Conservation (phyloP, 2,888 invertebrate species). For the Dasypogon diadema region DNA sequence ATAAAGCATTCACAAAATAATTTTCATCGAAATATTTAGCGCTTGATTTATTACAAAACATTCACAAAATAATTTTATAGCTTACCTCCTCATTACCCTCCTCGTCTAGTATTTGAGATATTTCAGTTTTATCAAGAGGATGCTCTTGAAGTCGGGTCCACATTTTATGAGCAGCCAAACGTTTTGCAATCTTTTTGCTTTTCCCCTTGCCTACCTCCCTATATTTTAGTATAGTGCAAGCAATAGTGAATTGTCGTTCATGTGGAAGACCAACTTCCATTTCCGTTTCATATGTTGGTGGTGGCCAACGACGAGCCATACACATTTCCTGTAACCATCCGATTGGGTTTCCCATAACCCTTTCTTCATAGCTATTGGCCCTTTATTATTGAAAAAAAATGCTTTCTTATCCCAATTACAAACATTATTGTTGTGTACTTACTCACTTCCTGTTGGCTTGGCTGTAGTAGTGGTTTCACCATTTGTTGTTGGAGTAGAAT, state of each 20-base stretch:
- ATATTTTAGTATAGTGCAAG: constrained; percentile 88
- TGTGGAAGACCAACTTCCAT: constrained; percentile 81
- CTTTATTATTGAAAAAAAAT: constrained; percentile 3
- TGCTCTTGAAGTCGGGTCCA: constrained; percentile 85
- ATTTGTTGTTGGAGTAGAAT: constrained; percentile 60
- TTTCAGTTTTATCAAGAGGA: constrained; percentile 77
- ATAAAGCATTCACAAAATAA: constrained; percentile 5
- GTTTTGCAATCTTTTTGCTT: constrained; percentile 96
- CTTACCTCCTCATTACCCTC: constrained; percentile 79
- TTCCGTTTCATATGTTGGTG: constrained; percentile 91
- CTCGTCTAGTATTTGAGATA: constrained; percentile 74
- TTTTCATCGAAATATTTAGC: background rate
- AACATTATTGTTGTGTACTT: constrained; percentile 57
- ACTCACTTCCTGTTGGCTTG: constrained; percentile 64
- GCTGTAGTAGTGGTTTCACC: constrained; percentile 60
- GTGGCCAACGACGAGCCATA: constrained; percentile 96
- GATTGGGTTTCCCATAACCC: constrained; percentile 92
- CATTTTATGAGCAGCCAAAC: constrained; percentile 96
- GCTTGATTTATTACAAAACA: background rate
- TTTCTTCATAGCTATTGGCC: constrained; percentile 75
- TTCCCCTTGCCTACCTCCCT: constrained; percentile 90
- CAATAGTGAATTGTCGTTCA: constrained; percentile 93
- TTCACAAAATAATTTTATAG: constrained; percentile 52
- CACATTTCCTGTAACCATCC: constrained; percentile 96
- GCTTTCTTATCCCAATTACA: background rate